Percentiles rank a stretch among this genome's conserved stretches.
These are phyloP conservation scores for Maylandia zebra DNA, from an alignment of 2,113 vertebrate genomes.

Conservation along the genomic window DNA sequence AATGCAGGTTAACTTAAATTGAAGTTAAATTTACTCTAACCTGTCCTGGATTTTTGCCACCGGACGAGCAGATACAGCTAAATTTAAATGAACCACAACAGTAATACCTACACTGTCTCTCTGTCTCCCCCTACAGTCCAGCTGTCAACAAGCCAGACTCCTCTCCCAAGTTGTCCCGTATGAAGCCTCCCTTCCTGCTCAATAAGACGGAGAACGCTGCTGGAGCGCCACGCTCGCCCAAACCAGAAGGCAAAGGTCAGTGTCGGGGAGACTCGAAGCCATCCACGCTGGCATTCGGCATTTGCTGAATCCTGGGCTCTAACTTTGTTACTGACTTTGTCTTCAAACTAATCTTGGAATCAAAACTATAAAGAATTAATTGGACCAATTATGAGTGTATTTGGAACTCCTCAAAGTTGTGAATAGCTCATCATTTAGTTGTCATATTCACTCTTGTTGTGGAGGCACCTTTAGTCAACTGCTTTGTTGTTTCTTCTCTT, in stretches of 20 bases:
- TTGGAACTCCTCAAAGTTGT: neutral
- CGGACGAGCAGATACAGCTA: neutral
- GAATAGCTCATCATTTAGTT: neutral
- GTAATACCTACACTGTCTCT: neutral
- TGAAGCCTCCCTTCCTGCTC: conserved; percentile 83
- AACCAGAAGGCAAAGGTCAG: conserved; percentile 85
- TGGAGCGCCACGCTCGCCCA: conserved; percentile 71
- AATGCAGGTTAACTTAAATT: no score
- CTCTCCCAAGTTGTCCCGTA: conserved; percentile 84
- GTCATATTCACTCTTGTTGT: neutral
- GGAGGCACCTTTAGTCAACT: neutral
- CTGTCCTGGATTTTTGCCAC: neutral
- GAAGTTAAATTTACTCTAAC: neutral
- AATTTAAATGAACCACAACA: neutral
- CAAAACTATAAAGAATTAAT: neutral
- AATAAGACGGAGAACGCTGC: conserved; percentile 68
- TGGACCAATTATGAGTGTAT: neutral
- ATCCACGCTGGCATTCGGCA: neutral
- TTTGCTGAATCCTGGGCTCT: neutral
- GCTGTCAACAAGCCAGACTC: conserved; percentile 85
- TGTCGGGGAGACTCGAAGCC: neutral
- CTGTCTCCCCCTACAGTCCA: conserved; percentile 71
- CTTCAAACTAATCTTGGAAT: neutral
- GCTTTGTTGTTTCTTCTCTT: neutral
- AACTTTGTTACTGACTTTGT: neutral